A percentile compares a stretch with the other conserved stretches of the same genome.
Evolutionary conservation across 2,797 vertebrate genomes (phyloP).

Genomic region (Brachyalestes nurse): DNA sequence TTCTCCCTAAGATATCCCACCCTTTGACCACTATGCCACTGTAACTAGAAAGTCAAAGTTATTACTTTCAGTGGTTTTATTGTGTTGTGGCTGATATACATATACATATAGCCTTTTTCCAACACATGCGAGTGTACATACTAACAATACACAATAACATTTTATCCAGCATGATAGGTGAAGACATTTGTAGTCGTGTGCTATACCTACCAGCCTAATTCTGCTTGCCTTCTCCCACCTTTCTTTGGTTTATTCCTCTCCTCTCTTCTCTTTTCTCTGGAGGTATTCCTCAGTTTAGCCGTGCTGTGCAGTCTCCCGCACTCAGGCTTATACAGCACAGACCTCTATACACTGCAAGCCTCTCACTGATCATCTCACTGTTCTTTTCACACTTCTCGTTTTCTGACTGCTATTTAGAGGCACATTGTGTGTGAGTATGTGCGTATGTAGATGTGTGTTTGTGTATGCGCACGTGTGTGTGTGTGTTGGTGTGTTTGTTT

Average conservation of each 20-base stretch:
- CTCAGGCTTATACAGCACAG: constrained; percentile 7
- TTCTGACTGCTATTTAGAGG: constrained; percentile 74
- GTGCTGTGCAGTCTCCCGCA: constrained; percentile 19
- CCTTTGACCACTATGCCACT: no score
- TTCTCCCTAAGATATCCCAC: no score
- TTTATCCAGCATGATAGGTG: not conserved
- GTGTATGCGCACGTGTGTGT: not conserved
- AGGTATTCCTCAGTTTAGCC: constrained; percentile 24
- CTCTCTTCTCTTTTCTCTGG: constrained; percentile 33
- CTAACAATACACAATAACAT: not conserved
- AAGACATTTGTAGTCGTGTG: not conserved
- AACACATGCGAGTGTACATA: not conserved
- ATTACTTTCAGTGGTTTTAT: no score
- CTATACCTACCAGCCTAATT: constrained; percentile 51
- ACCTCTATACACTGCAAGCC: constrained; percentile 28
- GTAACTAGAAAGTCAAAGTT: no score
- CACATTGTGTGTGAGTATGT: constrained; percentile 38
- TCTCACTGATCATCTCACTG: constrained; percentile 49
- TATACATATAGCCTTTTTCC: not conserved
- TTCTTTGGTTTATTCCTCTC: constrained; percentile 23
- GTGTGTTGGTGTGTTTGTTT: not conserved
- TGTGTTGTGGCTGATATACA: no score
- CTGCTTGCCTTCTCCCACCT: constrained; percentile 31
- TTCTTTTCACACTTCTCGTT: constrained; percentile 79
- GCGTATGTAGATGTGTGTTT: not conserved